Evolutionary conservation across 2,113 vertebrate species (phyloP), one percentile per base, ranked within the genome.

Genomic region (Proterorhinus semilunaris): DNA sequence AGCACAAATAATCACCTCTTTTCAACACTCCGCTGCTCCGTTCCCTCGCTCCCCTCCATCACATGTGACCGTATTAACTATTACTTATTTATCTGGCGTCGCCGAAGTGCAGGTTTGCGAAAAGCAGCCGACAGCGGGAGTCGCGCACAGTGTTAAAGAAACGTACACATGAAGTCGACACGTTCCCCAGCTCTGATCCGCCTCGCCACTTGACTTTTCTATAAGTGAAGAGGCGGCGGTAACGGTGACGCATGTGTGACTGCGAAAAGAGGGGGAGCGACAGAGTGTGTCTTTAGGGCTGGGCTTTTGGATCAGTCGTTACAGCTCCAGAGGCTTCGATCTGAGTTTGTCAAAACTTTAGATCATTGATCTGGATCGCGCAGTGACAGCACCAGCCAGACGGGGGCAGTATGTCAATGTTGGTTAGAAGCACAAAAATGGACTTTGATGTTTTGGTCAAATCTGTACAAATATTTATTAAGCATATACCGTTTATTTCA

Each of bases 1-100:
- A 91, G 89, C 89, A 91, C 90, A 87, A 87, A 88, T 83, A 91
- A 91, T 93, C 81, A 86, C 17, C 80, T 86, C 77, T 80, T 88
- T 88, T 82, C 88, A 88, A 88, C 89, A 88, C 82, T 72, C 74
- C 79, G 57, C 85, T 88, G 76, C 62, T 87, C 84, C 80, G 67
- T 85, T 79, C 66, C 77, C 36, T 48, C 75, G 75, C 66, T 69
- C 72, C 81, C 75, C 55, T 88, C 87, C 76, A 82, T 90, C 85
- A 80, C 79, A 82, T 63, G 67, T 73, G 79, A 90, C 83, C 81
- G 87, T 91, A 91, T 87, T 68, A 85, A 76, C 65, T 78, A 89
- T 91, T 72, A 90, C 83, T 92, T 92, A 92, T 92, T 91, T 81
- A 91, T 88, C 79, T 90, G 52, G 62, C 51, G 76, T 75, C 71